Evolutionary conservation across 2,113 vertebrate species (phyloP).

Genomic region (Engystomops pustulosus): DNA sequence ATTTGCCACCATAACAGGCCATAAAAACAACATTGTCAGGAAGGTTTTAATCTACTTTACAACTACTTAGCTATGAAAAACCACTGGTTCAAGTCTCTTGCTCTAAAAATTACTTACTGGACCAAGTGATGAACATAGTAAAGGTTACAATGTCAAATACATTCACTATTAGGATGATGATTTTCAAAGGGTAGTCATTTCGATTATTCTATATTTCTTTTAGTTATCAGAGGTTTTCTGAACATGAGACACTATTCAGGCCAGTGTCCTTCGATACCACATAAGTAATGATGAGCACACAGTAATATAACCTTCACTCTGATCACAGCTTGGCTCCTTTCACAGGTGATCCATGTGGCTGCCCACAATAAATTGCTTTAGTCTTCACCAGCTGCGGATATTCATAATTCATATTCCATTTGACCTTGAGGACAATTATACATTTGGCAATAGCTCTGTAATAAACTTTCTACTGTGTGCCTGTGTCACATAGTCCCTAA

Average conservation of each 20-base stretch:
- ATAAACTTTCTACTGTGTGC: neutral
- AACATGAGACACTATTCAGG: no score
- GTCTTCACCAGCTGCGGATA: neutral
- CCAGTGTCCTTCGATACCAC: neutral
- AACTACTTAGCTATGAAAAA: no score
- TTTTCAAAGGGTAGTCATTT: no score
- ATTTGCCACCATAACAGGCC: no score
- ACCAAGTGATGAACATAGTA: no score
- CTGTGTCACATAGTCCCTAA: neutral
- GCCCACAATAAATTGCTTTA: conserved; percentile 30
- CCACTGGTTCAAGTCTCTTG: no score
- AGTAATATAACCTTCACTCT: conserved; percentile 4
- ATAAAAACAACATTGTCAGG: no score
- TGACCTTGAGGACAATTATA: conserved; percentile 7
- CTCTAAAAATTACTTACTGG: no score
- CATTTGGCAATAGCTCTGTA: neutral
- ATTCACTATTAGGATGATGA: no score
- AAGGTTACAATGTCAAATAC: no score
- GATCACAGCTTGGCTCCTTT: neutral
- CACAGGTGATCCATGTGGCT: neutral
- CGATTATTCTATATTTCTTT: neutral
- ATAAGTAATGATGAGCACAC: neutral
- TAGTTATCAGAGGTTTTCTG: neutral
- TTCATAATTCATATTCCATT: neutral
- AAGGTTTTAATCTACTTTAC: no score